Evolutionary conservation across 1,140 invertebrate genomes (phyloP).

Genomic region (Bombus sibiricus): DNA sequence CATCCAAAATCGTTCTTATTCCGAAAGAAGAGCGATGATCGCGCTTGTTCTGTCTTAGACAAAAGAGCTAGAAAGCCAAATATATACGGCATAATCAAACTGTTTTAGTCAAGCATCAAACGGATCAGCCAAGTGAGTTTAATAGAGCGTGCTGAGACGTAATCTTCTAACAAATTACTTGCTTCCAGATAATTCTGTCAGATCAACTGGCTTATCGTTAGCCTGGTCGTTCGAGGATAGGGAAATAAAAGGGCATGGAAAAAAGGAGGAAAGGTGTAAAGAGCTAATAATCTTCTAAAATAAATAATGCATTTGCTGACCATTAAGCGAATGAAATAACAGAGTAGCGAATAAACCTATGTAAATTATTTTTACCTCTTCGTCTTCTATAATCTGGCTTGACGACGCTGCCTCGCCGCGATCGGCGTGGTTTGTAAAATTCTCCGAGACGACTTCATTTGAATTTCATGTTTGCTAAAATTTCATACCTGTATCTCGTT

Average conservation of each 20-base stretch:
- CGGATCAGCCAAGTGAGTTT: neutral
- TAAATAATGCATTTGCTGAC: conserved; percentile 29
- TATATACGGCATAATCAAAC: neutral
- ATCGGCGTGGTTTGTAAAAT: neutral
- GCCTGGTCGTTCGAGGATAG: neutral
- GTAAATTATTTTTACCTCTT: conserved; percentile 31
- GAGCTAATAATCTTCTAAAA: neutral
- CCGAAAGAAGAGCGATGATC: too few relatives aligned
- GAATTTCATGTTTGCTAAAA: conserved; percentile 26
- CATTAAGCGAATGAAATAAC: conserved; percentile 42
- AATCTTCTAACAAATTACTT: conserved; percentile 42
- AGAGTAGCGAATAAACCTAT: conserved; percentile 10
- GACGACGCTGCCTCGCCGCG: neutral
- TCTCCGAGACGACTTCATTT: conserved; percentile 5
- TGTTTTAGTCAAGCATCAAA: conserved; percentile 13
- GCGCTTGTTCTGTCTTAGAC: too few relatives aligned
- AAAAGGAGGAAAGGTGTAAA: too few relatives aligned
- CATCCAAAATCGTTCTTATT: too few relatives aligned
- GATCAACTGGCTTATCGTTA: conserved; percentile 19
- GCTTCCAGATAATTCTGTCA: conserved; percentile 30
- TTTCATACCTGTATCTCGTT: neutral
- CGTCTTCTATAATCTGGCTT: conserved; percentile 27
- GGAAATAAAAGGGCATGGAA: neutral
- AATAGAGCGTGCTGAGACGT: conserved; percentile 3
- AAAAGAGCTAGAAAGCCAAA: neutral